These are phyloP conservation scores for Phyllotis vaccarum DNA, from an alignment of 2,797 vertebrate species.

Conservation along the genomic window DNA sequence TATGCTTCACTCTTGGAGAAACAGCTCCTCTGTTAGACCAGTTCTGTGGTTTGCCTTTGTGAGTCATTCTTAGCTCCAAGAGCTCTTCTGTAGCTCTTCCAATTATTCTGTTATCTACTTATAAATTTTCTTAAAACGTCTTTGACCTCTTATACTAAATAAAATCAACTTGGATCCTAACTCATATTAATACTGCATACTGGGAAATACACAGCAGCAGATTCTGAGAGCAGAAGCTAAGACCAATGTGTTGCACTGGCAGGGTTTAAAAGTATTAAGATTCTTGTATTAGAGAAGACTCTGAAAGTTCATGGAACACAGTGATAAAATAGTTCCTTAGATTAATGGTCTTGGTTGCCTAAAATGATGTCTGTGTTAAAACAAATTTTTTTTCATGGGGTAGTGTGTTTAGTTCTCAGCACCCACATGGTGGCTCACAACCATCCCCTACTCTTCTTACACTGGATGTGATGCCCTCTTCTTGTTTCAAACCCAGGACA, in stretches of 20 bases:
- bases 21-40: not conserved
- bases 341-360: not conserved
- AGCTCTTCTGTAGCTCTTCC: conserved; percentile 13
- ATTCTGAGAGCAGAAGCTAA: not conserved
- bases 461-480: not conserved
- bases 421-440: not conserved
- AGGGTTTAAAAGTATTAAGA: conserved; percentile 8
- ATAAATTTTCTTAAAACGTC: not conserved
- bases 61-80: conserved; percentile 10
- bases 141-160: not conserved
- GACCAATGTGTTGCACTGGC: not conserved
- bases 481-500: not conserved
- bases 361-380: not conserved
- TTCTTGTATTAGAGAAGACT: not conserved
- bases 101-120: conserved; percentile 15
- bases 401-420: not conserved
- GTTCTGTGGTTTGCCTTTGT: not conserved
- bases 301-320: not conserved
- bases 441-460: not conserved
- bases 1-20: not conserved
- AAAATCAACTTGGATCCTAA: conserved; percentile 3
- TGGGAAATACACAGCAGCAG: not conserved
- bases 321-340: not conserved
- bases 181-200: not conserved
- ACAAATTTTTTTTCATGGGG: not conserved